phyloP scores from a whole-genome alignment of 2,113 vertebrate species.

The Natator depressus region DNA sequence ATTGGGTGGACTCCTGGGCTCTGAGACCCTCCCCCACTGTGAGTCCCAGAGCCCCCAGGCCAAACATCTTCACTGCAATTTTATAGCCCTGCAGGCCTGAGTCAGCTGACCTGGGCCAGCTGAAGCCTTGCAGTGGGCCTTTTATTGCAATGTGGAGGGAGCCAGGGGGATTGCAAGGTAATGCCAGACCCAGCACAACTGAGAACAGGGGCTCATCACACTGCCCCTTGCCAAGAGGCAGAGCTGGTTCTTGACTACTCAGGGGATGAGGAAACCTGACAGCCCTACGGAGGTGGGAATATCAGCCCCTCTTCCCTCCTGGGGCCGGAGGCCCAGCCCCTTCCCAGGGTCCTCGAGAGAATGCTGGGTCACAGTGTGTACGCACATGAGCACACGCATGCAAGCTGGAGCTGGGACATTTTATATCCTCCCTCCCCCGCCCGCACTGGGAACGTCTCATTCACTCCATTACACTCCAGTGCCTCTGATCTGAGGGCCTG shows the following conservation, averaged over 20 bases:
- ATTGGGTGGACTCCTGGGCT: background rate
- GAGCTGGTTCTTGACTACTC: background rate
- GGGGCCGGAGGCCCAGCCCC: background rate
- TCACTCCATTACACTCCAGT: rapidly evolving
- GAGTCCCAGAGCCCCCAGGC: background rate
- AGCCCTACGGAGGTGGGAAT: too few relatives aligned
- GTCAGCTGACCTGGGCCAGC: background rate
- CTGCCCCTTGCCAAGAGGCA: background rate
- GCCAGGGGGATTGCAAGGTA: background rate
- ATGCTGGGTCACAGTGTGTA: background rate
- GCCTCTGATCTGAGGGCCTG: background rate
- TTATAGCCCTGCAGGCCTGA: background rate
- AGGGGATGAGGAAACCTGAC: background rate
- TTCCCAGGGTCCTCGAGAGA: background rate
- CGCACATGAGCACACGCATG: background rate
- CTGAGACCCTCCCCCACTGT: background rate
- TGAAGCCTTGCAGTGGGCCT: background rate
- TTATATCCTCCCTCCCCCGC: background rate
- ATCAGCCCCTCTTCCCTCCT: too few relatives aligned
- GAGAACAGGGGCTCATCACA: background rate
- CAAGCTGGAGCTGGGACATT: background rate
- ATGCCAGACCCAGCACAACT: background rate
- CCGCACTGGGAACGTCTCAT: background rate
- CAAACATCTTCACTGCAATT: background rate
- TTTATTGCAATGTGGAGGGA: background rate